phyloP scores from a whole-genome alignment of 2,888 invertebrate species.

The Lamproptera curius region DNA sequence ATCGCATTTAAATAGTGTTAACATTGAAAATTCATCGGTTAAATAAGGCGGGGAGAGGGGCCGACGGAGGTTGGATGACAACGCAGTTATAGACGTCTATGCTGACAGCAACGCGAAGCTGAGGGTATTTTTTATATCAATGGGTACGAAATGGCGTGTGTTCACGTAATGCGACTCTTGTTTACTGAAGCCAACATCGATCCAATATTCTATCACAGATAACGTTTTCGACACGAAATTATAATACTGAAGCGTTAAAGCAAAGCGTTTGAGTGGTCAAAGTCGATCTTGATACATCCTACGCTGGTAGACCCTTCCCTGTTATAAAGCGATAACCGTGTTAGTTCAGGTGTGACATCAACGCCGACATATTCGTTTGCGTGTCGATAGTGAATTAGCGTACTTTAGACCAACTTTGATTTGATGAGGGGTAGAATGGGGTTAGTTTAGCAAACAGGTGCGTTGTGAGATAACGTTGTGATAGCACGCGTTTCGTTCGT shows the following conservation, averaged over 20 bases:
- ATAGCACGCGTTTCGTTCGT: constrained; percentile 76
- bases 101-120: constrained; percentile 67
- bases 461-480: constrained; percentile 67
- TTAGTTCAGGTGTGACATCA: constrained; percentile 46
- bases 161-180: constrained; percentile 29
- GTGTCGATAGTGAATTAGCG: constrained; percentile 71
- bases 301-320: no score
- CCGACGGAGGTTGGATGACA: background rate
- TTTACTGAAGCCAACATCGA: constrained; percentile 37
- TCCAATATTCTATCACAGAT: background rate
- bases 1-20: constrained; percentile 52
- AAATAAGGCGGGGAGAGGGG: background rate
- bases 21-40: constrained; percentile 17
- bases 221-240: background rate
- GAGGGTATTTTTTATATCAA: constrained; percentile 29
- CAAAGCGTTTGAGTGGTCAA: constrained; percentile 29
- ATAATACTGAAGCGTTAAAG: constrained; percentile 23
- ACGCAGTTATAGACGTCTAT: constrained; percentile 30
- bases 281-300: constrained; percentile 39
- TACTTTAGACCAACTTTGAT: constrained; percentile 61
- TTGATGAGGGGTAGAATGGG: constrained; percentile 63
- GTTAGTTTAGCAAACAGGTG: constrained; percentile 73
- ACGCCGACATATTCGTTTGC: constrained; percentile 60
- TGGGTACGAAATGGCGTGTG: background rate
- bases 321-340: constrained; percentile 37